Percentiles rank a stretch among this genome's conserved stretches.
These are phyloP conservation scores for Gymnocephalus cernua DNA, from an alignment of 2,113 vertebrate genomes.

Conservation along the genomic window DNA sequence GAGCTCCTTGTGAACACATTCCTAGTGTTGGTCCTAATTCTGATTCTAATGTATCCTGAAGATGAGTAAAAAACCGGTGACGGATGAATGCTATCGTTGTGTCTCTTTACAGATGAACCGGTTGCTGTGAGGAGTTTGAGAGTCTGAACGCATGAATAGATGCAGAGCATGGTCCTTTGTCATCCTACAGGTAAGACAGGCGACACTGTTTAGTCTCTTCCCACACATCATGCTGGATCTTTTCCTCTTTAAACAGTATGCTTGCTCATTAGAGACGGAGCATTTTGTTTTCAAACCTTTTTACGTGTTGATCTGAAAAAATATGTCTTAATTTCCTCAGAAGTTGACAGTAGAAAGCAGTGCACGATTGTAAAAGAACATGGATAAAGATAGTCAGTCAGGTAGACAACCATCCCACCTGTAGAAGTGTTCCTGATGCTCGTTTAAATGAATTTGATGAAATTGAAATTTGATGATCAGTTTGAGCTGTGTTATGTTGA, in stretches of 20 bases:
- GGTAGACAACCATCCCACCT: no score
- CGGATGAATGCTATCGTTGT: conserved; percentile 25
- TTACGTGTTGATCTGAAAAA: no score
- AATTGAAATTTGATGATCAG: no score
- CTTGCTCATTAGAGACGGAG: no score
- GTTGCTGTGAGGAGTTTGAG: conserved; percentile 21
- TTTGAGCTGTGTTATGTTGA: no score
- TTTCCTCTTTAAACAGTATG: background rate
- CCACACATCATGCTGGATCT: background rate
- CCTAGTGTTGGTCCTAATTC: background rate
- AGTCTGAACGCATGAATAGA: conserved; percentile 52
- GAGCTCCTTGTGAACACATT: conserved; percentile 73
- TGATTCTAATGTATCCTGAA: background rate
- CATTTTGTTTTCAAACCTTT: no score
- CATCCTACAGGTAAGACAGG: conserved; percentile 59
- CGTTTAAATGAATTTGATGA: no score
- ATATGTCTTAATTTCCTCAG: no score
- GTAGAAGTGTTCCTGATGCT: no score
- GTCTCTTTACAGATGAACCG: conserved; percentile 37
- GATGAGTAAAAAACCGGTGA: background rate
- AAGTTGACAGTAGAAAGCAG: no score
- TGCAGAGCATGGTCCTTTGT: conserved; percentile 35
- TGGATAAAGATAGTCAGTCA: no score
- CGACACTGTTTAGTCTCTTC: background rate
- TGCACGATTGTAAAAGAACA: no score